Percentiles rank a stretch among this genome's conserved stretches.
These are phyloP conservation scores for Erythrocercus mccallii DNA, from an alignment of 2,113 vertebrate genomes.

Conservation along the genomic window DNA sequence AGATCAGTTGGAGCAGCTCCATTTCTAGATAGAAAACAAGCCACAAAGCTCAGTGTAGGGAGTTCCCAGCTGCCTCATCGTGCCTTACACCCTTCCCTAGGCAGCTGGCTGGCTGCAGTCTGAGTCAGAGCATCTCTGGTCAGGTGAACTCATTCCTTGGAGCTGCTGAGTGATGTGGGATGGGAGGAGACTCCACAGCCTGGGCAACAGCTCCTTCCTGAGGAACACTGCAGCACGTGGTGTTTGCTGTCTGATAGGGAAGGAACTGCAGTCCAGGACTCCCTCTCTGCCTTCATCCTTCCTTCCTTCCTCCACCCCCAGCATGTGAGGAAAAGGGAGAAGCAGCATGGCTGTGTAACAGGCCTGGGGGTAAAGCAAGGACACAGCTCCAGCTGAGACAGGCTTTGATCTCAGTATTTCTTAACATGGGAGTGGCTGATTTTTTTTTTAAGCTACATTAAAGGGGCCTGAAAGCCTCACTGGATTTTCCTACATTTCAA, in stretches of 20 bases:
- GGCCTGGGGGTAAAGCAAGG: neutral
- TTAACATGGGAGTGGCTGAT: neutral
- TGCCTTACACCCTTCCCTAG: neutral
- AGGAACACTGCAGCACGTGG: fast-evolving
- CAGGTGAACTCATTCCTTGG: neutral
- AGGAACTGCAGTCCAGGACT: neutral
- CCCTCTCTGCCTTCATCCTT: neutral
- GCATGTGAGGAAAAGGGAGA: neutral
- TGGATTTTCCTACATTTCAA: neutral
- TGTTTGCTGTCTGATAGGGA: neutral
- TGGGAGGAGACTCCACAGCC: neutral
- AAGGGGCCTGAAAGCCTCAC: neutral
- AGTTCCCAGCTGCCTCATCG: neutral
- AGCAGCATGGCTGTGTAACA: neutral
- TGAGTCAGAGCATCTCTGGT: neutral
- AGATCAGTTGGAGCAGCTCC: neutral
- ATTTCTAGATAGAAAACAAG: neutral
- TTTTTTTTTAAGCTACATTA: neutral
- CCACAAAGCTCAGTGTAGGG: neutral
- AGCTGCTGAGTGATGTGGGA: neutral
- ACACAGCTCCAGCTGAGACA: neutral
- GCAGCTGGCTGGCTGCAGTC: neutral
- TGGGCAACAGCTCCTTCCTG: neutral
- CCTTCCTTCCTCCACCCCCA: neutral
- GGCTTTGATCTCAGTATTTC: neutral